Evolutionary conservation across 2,797 vertebrate genomes (phyloP).

Genomic region (Coilia nasus): DNA sequence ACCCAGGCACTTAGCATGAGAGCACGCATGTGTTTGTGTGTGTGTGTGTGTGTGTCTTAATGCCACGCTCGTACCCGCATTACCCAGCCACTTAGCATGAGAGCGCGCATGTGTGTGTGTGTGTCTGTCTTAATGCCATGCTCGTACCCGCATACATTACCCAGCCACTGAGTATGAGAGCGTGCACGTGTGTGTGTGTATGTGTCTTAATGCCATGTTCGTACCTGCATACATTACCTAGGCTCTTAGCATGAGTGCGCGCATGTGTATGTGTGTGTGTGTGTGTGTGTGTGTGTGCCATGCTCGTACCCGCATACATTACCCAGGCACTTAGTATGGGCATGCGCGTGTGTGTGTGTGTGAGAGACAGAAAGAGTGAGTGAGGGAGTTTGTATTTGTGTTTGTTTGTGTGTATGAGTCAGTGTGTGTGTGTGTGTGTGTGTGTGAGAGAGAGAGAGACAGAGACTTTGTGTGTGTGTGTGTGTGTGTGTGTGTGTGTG

Average conservation of each 20-base stretch:
- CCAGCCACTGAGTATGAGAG: too few relatives aligned
- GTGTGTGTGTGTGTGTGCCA: conserved; percentile 3
- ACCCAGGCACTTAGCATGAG: too few relatives aligned
- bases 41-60: conserved; percentile 38
- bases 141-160: too few relatives aligned
- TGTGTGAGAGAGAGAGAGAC: not conserved
- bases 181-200: too few relatives aligned
- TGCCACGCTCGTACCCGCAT: conserved; percentile 44
- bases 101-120: not conserved
- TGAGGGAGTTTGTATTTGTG: not conserved
- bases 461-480: conserved; percentile 4
- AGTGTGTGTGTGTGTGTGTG: not conserved
- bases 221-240: too few relatives aligned
- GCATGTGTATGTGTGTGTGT: not conserved
- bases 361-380: not conserved
- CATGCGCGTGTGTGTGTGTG: not conserved
- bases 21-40: too few relatives aligned
- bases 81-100: conserved; percentile 40
- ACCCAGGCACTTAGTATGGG: conserved; percentile 30
- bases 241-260: too few relatives aligned
- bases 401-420: not conserved
- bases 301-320: conserved; percentile 57
- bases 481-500: conserved; percentile 51
- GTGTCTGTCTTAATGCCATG: not conserved
- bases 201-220: too few relatives aligned